A percentile compares a stretch with the other conserved stretches of the same genome.
Evolutionary conservation across 2,113 vertebrate genomes (phyloP).

Genomic region (Rattus norvegicus): GRCr8 NC_086020.1:26055001-26055500

Average conservation of each 20-base stretch:
- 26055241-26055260: not conserved
- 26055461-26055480: not conserved
- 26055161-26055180: constrained; percentile 5
- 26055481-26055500: not conserved
- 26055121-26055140: not conserved
- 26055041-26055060: no score
- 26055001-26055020: no score
- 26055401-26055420: not conserved
- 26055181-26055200: constrained; percentile 44
- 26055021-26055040: no score
- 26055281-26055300: not conserved
- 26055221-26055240: constrained; percentile 40
- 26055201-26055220: constrained; percentile 27
- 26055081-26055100: no score
- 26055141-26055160: not conserved
- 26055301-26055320: not conserved
- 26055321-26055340: not conserved
- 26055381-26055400: not conserved
- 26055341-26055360: not conserved
- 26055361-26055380: not conserved
- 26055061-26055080: no score
- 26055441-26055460: not conserved
- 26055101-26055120: not conserved
- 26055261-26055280: not conserved
- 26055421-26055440: not conserved